Evolutionary conservation across 2,113 vertebrate species (phyloP), one percentile per base, ranked within the genome.

Genomic region (Gavia stellata): DNA sequence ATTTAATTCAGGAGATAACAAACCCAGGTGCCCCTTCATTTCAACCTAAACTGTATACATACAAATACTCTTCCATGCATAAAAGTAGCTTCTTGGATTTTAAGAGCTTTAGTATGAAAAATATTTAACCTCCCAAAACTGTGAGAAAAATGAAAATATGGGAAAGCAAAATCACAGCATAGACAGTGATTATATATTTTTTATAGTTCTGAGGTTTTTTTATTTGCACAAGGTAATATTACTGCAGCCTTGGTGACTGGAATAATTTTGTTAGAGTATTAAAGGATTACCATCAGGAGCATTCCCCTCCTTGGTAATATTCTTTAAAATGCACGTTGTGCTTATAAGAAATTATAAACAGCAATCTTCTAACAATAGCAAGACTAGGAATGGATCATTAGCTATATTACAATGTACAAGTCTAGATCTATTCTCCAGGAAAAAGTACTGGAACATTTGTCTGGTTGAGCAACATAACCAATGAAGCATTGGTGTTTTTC

Each of bases 391-490:
- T 31, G 88, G 88, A 61, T 83, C 92, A 86, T 95, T 96, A 95
- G 28, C 68, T 90, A 31, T 56, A 93, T 95, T 94, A 47, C 34
- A 86, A 56, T 49, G 34, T 81, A 71, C 61, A 94, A 88, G 33
- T 75, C 77, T 71, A 81, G 44, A 91, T 78, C 52, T 79, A 79
- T 63, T 94, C 88, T 96, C 49, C 49, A 53, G 44, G 77, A 93
- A 91, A 96, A 95, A 40, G 33, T 63, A 68, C 53, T 56, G 72
- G 68, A 94, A 92, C 21, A 94, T 92, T 96, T 92, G 87, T 81
- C 63, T 92, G 72, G 65, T 86, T 93, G 68, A 94, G 44, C 72
- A 81, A 85, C 28, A 8, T 49, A 72, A 72, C 67, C 84, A 94
- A 85, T 3, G 53, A 87, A 89, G 80, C 83, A 72, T 70, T 80